Evolutionary conservation across 2,888 invertebrate species (phyloP), one percentile per base, ranked within the genome.

Genomic region (Drosophila affinis): DNA sequence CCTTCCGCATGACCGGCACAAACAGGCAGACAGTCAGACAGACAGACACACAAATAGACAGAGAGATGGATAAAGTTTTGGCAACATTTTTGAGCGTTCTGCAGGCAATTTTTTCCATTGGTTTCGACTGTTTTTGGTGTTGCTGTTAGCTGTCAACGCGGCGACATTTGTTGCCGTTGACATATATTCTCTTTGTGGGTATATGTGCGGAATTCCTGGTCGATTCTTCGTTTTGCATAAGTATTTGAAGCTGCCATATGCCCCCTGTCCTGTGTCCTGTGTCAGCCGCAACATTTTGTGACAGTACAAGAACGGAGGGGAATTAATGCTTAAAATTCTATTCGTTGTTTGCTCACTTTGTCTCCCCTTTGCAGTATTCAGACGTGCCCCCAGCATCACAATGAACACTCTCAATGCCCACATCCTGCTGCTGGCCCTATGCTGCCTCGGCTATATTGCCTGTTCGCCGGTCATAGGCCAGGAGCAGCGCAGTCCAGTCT

Each of bases 361-460:
- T 72, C 70, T 70, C 29, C 6, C 24, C 48, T 49, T 49, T 57
- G 57, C 54, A 10, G 34, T 29, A 44, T 34, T 17, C 45, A 58
- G 55, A 67, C 67, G 67, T 39, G n/a, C 46, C 58, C 46, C 44
- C 29, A 18, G 27, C 56, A 54, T 46, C 67, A 70, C 45, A 76
- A 81, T 85, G 85, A 81, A 88, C 58, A 68, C 78, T 61, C 49
- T 76, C 18, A 62, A 78, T 53, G 69, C 69, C 44, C 84, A 79
- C 75, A 77, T 86, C 3, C 57, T 89, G 3, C 75, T 91, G 47
- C 62, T 91, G 69, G 79, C 89, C 53, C 81, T 87, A 17, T 87
- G 77, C 69, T 89, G 88, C 65, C 60, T 91, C 49, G 88, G 88
- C 62, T 80, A 83, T 56, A 81, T 78, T 47, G 79, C 78, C 72